Conservation (phyloP, 2,888 invertebrate species). For the Listrodromus nycthemerus region DNA sequence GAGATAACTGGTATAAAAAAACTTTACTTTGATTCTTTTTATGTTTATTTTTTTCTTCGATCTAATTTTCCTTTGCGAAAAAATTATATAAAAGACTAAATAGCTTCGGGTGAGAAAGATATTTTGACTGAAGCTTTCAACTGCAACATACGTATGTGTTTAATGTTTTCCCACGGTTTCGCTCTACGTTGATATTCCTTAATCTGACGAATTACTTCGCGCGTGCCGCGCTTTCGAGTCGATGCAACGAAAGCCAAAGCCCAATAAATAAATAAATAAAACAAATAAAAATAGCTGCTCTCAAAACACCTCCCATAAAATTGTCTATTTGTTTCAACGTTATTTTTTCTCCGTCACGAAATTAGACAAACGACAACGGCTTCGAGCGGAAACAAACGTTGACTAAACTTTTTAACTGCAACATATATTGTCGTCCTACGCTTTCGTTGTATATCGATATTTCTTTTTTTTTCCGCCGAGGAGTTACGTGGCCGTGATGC, state of each 20-base stretch:
- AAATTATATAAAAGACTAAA: not conserved
- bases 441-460: not conserved
- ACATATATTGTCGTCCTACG: not conserved
- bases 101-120: not conserved
- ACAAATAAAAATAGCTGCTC: not conserved
- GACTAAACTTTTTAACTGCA: not conserved
- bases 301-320: not conserved
- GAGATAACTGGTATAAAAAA: too few species aligned
- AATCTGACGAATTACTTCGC: not conserved
- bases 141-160: not conserved
- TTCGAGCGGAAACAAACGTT: not conserved
- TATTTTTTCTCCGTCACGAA: too few species aligned
- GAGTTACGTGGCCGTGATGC: constrained; percentile 38
- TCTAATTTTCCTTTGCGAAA: too few species aligned
- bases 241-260: constrained; percentile 9
- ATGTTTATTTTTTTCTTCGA: too few species aligned
- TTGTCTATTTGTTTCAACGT: too few species aligned
- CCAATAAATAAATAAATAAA: constrained; percentile 53
- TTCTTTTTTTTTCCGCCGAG: not conserved
- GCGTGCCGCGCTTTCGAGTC: constrained; percentile 41
- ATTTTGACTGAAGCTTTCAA: not conserved
- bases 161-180: not conserved
- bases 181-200: not conserved
- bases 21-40: too few species aligned
- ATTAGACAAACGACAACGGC: not conserved